Base-by-base conservation (phyloP, 2,797 vertebrate genomes). In the Spinus pinus region DNA sequence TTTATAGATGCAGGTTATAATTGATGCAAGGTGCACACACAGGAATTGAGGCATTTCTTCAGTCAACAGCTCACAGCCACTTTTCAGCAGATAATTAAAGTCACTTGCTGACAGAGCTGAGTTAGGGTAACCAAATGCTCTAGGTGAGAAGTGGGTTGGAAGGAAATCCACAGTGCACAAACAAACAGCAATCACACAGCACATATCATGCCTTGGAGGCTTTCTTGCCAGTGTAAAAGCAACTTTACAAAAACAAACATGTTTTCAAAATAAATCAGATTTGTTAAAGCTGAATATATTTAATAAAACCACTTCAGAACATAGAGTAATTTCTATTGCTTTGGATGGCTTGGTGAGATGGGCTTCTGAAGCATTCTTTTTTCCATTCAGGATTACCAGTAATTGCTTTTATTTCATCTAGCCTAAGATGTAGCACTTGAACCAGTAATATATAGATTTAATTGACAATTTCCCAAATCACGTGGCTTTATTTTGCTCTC, bases 71-170 rank as follows among this genome's bases (percentile, higher is more conserved):
- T 96, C 15, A 3, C 58, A 81, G 90, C 49, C 77, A 66, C 58
- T 81, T 86, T 46, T 10, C 28, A 86, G 61, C 33, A 33, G 69
- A 53, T 94, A 93, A 94, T 95, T 95, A 86, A 73, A 54, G 62
- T 46, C 50, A 46, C 64, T 94, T 91, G 65, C 90, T 87, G 86
- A 39, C 53, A 71, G 74, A 90, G 78, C 71, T 85, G 56, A 91
- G 57, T 39, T 42, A 33, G 56, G 51, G 58, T 50, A 90, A 75
- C 60, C 47, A 87, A 88, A 56, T 71, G 74, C 81, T 87, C 15
- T 20, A 77, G 84, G 56, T 87, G 56, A 64, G 74, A 73, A 93
- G 61, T 46, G 83, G 22, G 24, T 66, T 94, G 64, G 69, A 81
- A 82, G 81, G 89, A 86, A 88, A 73, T 69, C 74, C 75, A 69